These are phyloP conservation scores for Yponomeuta plumbellus DNA, from an alignment of 2,888 invertebrate species.

Conservation along the genomic window DNA sequence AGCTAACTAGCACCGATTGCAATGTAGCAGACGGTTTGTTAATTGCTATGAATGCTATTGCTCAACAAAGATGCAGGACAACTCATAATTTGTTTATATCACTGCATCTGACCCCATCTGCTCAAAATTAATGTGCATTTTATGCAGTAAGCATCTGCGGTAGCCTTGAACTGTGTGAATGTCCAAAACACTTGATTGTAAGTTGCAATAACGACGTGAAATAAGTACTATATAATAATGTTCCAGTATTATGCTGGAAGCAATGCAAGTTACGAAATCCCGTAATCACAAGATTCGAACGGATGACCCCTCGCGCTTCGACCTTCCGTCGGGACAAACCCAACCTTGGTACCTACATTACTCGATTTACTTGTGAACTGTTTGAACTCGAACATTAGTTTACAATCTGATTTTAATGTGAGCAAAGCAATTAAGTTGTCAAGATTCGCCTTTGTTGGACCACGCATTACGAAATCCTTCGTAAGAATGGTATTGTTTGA, in stretches of 20 bases:
- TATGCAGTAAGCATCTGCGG: background rate
- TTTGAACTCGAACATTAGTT: background rate
- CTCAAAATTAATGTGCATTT: background rate
- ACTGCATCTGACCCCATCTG: background rate
- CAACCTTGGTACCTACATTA: conserved; percentile 4
- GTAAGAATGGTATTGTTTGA: background rate
- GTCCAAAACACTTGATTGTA: background rate
- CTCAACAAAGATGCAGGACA: background rate
- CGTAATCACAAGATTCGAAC: conserved; percentile 3
- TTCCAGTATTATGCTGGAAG: background rate
- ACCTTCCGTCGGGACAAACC: conserved; percentile 5
- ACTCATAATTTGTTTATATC: background rate
- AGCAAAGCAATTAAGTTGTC: background rate
- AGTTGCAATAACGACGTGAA: background rate
- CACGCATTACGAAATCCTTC: background rate
- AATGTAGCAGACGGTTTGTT: background rate
- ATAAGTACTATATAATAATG: background rate
- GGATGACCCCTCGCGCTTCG: conserved; percentile 1
- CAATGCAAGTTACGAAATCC: background rate
- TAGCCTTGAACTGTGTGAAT: background rate
- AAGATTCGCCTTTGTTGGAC: background rate
- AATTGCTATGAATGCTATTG: background rate
- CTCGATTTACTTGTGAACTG: background rate
- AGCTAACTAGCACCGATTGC: background rate
- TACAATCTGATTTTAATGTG: background rate